Evolutionary conservation across 1,140 invertebrate genomes (phyloP).

Genomic region (Scaptomyza montana): DNA sequence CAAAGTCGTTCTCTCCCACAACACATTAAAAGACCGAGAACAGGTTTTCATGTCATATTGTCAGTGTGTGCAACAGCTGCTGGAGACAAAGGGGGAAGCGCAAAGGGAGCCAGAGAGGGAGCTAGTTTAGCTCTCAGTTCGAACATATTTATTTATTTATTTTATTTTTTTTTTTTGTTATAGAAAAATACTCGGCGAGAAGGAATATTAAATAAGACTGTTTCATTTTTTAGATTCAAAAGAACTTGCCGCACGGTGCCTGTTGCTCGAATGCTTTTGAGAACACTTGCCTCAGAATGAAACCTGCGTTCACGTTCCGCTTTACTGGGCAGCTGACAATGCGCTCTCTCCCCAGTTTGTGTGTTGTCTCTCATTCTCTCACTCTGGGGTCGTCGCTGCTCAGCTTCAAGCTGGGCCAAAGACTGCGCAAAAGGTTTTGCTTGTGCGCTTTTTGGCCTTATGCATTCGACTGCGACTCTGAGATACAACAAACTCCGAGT

Average conservation of each 20-base stretch:
- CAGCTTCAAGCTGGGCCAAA: slow-evolving; percentile 45
- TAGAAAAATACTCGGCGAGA: slow-evolving; percentile 30
- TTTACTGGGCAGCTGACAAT: slow-evolving; percentile 74
- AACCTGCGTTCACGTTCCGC: slow-evolving; percentile 60
- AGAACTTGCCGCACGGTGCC: slow-evolving; percentile 66
- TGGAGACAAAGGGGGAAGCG: background rate
- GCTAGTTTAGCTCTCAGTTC: slow-evolving; percentile 13
- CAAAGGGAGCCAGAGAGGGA: slow-evolving; percentile 1
- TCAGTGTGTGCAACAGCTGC: slow-evolving; percentile 24
- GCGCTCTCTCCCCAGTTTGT: slow-evolving; percentile 24
- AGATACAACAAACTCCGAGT: background rate
- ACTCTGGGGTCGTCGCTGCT: slow-evolving; percentile 28
- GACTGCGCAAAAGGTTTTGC: slow-evolving; percentile 76
- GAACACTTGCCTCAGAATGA: slow-evolving; percentile 43
- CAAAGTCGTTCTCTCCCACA: slow-evolving; percentile 77
- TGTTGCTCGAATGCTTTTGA: slow-evolving; percentile 13
- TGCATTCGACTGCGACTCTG: slow-evolving; percentile 45
- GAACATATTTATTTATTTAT: slow-evolving; percentile 1
- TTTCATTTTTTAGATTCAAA: slow-evolving; percentile 77
- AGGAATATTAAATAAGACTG: slow-evolving; percentile 78
- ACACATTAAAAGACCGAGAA: slow-evolving; percentile 66
- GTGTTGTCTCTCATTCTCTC: slow-evolving; percentile 19
- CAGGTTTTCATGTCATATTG: slow-evolving; percentile 55
- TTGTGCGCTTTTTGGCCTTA: slow-evolving; percentile 74
- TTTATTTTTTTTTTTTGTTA: background rate